Evolutionary conservation across 2,888 invertebrate genomes (phyloP).

Genomic region (Synanthedon myopaeformis): DNA sequence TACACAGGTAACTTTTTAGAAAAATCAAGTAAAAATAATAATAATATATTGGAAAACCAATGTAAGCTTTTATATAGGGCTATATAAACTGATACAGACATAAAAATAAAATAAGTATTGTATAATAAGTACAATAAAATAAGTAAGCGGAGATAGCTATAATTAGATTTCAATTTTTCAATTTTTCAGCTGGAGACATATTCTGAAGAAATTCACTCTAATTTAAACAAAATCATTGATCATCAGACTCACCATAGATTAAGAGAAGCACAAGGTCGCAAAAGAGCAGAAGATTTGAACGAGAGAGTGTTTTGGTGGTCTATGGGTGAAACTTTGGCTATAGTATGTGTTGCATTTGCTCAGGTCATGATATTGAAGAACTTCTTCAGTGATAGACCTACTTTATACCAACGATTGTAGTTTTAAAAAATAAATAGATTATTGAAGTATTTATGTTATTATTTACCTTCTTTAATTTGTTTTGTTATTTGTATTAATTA

Average conservation of each 20-base stretch:
- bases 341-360: constrained; percentile 86
- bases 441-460: constrained; percentile 2
- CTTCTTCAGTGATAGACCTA: constrained; percentile 79
- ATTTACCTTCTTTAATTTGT: neutral
- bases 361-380: constrained; percentile 93
- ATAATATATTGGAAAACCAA: neutral
- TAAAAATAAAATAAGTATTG: too few species aligned
- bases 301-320: constrained; percentile 96
- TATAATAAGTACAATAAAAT: too few species aligned
- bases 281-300: constrained; percentile 96
- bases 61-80: neutral
- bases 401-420: constrained; percentile 58
- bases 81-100: neutral
- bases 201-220: constrained; percentile 89
- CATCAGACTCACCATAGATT: constrained; percentile 97
- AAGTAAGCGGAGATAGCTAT: neutral
- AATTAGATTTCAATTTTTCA: neutral
- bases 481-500: too few species aligned
- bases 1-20: constrained; percentile 76
- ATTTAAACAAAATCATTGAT: constrained; percentile 88
- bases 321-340: constrained; percentile 85
- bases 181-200: constrained; percentile 89
- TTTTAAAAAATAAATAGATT: constrained; percentile 10
- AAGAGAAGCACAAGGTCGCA: constrained; percentile 93
- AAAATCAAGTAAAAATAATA: neutral